Evolutionary conservation across 2,113 vertebrate species (phyloP), one percentile per base, ranked within the genome.

Genomic region (Zosterops pallidus): DNA sequence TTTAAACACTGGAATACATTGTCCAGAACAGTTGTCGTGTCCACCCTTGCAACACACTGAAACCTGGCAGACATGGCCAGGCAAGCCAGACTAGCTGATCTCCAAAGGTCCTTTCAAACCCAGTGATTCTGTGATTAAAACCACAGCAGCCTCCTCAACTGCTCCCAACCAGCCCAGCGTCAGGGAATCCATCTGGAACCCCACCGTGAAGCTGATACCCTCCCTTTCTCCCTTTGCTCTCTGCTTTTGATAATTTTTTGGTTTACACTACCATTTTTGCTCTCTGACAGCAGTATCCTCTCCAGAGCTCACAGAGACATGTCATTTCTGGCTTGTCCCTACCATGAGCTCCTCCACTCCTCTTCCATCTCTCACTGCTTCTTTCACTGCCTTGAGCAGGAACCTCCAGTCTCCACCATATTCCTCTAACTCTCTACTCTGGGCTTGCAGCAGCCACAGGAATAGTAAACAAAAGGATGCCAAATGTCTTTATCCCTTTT

Each of bases 151-250:
- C 25, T 87, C 46, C 39, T 20, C 3, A 9, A 19, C 42, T 57
- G 57, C 65, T 83, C 33, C 57, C 53, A 91, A n/a, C 22, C 22
- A 91, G 49, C 9, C 13, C 5, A 50, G 22, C 90, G 63, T 60
- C 7, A 3, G 37, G 50, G 71, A 83, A n/a, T n/a, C 26, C 63
- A 83, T 19, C 42, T 62, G 46, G 37, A 92, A 39, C 29, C 35
- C 50, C 63, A 53, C 4, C 47, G 89, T 0, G 0, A 67, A 77
- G 46, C n/a, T 5, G 1, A 78, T 9, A n/a, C 11, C 24, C 23
- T 50, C 49, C 62, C 33, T 24, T 86, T 46, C 37, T 86, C 76
- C 42, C 56, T 83, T 12, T 39, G 11, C 44, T 64, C 53, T 63
- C 62, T 86, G 53, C 9, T 74, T 81, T 60, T 57, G n/a, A 41